Conservation (phyloP, 2,797 vertebrate genomes). For the Heteromormyrus szaboi region DNA sequence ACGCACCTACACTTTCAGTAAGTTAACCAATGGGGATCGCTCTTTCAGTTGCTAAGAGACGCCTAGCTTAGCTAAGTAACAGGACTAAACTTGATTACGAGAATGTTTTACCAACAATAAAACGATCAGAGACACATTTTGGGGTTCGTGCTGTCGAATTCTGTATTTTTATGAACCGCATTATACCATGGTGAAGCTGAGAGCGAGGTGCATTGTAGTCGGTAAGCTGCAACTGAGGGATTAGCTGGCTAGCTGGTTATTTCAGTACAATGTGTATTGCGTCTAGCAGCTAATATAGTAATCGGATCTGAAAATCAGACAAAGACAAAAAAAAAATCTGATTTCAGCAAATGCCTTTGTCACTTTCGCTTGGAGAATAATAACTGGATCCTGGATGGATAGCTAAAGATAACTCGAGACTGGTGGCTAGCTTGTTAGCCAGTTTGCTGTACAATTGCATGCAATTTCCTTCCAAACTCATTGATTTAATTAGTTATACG, state of each 20-base stretch:
- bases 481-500: background rate
- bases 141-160: background rate
- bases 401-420: background rate
- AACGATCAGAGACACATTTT: background rate
- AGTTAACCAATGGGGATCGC: constrained; percentile 39
- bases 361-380: background rate
- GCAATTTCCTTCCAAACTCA: background rate
- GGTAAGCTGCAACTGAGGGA: constrained; percentile 44
- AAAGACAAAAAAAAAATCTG: background rate
- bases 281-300: background rate
- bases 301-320: background rate
- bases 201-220: constrained; percentile 61
- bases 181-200: constrained; percentile 60
- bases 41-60: constrained; percentile 54
- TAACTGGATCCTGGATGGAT: background rate
- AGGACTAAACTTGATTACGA: background rate
- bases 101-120: background rate
- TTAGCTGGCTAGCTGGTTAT: background rate
- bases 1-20: background rate
- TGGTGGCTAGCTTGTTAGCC: constrained; percentile 25
- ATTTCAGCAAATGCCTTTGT: background rate
- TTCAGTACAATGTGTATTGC: background rate
- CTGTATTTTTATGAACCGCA: background rate
- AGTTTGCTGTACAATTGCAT: background rate
- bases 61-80: constrained; percentile 33